phyloP scores from a whole-genome alignment of 2,797 vertebrate species.

The Danionella dracula region DNA sequence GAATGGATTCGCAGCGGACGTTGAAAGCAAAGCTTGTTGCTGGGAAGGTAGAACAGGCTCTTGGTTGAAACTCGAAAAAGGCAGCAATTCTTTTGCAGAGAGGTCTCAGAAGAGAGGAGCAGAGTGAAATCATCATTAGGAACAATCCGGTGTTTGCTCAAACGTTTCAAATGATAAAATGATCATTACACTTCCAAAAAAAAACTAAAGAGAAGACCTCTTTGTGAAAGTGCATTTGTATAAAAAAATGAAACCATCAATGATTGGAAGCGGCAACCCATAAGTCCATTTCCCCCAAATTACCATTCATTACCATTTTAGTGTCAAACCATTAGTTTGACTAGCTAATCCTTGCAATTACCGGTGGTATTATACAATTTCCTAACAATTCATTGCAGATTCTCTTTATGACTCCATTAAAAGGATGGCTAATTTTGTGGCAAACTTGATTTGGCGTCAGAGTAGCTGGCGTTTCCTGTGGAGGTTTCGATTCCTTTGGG shows the following conservation, averaged over 20 bases:
- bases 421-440: constrained; percentile 43
- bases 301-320: constrained; percentile 48
- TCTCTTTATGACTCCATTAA: constrained; percentile 49
- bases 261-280: constrained; percentile 41
- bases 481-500: constrained; percentile 40
- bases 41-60: neutral
- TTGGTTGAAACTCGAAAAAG: no score
- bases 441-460: constrained; percentile 30
- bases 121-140: neutral
- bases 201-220: neutral
- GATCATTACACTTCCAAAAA: neutral
- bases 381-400: constrained; percentile 43
- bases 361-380: constrained; percentile 40
- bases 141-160: neutral
- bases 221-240: constrained; percentile 18
- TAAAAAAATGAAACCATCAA: constrained; percentile 23
- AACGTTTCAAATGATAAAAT: constrained; percentile 11
- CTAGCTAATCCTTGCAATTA: constrained; percentile 47
- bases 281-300: constrained; percentile 47
- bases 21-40: neutral
- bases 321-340: constrained; percentile 49
- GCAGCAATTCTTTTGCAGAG: neutral
- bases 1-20: constrained; percentile 16
- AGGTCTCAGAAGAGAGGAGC: neutral
- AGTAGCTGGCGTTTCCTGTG: constrained; percentile 22